phyloP scores from a whole-genome alignment of 35 echinoderm and acorn worm genomes.

The Heliocidaris erythrogramma region DNA sequence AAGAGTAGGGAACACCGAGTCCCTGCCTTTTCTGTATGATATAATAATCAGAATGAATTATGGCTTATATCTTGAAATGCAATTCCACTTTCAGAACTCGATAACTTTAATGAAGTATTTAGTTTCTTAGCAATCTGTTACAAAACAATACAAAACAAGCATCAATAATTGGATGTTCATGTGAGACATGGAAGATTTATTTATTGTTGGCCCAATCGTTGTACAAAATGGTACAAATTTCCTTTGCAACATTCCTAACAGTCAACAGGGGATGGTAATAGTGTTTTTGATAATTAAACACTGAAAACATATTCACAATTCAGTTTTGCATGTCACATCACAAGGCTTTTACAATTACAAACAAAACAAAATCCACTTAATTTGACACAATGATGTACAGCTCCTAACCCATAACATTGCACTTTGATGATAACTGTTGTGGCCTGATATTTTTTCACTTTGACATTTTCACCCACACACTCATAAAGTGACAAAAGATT shows the following conservation, averaged over 20 bases:
- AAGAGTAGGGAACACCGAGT: no score
- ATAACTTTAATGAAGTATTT: no score
- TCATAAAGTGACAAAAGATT: neutral
- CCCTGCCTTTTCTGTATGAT: no score
- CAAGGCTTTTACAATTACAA: neutral
- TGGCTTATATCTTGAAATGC: no score
- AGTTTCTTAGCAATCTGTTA: no score
- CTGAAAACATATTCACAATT: neutral
- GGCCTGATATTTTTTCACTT: neutral
- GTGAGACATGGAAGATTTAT: slow-evolving; percentile 16
- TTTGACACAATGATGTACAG: neutral
- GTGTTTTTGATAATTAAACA: neutral
- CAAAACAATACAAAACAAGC: neutral
- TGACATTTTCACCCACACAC: no score
- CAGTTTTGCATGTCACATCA: neutral
- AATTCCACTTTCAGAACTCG: no score
- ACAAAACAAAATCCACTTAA: neutral
- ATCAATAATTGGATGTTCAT: neutral
- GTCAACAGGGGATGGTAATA: neutral
- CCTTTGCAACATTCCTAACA: neutral
- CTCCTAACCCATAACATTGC: neutral
- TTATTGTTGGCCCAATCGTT: neutral
- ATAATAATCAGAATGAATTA: no score
- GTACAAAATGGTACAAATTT: neutral
- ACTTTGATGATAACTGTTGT: neutral